Percentiles rank a stretch among this genome's conserved stretches.
Evolutionary conservation across 2,113 vertebrate species (phyloP).

Genomic region (Salvator merianae): DNA sequence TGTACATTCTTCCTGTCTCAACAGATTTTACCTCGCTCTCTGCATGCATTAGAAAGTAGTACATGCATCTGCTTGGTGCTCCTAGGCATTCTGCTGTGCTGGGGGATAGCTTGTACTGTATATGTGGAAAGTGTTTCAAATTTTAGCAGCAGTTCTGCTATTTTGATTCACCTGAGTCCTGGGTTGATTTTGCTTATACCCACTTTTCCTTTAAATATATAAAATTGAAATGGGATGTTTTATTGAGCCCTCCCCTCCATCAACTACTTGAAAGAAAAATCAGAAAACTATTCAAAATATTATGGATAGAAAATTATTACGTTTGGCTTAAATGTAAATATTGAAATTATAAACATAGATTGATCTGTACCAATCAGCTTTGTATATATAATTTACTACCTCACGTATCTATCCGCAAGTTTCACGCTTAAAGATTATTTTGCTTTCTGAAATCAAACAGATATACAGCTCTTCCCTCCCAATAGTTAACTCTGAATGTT

Average conservation of each 20-base stretch:
- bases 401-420: not conserved
- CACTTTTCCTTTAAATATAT: not conserved
- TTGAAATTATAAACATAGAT: conserved; percentile 40
- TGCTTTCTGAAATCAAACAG: not conserved
- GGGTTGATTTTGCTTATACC: too few relatives aligned
- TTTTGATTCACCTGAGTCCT: not conserved
- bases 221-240: not conserved
- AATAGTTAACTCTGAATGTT: not conserved
- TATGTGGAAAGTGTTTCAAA: too few relatives aligned
- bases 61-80: too few relatives aligned
- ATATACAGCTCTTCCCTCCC: too few relatives aligned
- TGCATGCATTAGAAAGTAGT: too few relatives aligned
- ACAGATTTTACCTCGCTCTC: too few relatives aligned
- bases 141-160: too few relatives aligned
- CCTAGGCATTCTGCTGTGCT: too few relatives aligned
- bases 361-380: not conserved
- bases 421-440: not conserved
- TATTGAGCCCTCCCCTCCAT: not conserved
- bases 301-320: not conserved
- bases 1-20: too few relatives aligned
- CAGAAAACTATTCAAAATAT: not conserved
- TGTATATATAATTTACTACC: not conserved
- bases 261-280: not conserved
- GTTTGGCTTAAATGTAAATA: not conserved
- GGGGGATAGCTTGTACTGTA: too few relatives aligned